Evolutionary conservation across 2,797 vertebrate genomes (phyloP), one percentile per base, ranked within the genome.

Genomic region (Syndactyla subalaris): DNA sequence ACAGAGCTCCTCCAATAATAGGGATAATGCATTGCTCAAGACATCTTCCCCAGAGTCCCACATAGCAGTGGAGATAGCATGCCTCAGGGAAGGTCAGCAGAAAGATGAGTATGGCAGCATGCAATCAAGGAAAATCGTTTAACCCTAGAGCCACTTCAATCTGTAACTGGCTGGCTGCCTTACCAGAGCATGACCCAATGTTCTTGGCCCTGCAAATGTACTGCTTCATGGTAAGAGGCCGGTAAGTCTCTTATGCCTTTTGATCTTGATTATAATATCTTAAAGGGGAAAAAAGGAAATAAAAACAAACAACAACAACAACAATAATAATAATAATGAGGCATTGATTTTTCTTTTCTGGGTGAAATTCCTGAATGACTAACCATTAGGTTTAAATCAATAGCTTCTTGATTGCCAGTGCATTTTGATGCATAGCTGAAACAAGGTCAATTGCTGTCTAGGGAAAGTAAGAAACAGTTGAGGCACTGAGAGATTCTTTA

Each of bases 371-470:
- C 65, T 27, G 45, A 43, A 45, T 30, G 70, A 65, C 61, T 49
- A 51, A 15, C 66, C 71, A 85, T 52, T 80, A 59, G 32, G 66
- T 63, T 95, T 77, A 87, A 76, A 94, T 84, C 88, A 85, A 79
- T 88, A 70, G 78, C 74, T 77, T 71, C 92, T 92, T 87, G 88
- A 91, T 86, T 87, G 70, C 55, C 65, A 86, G 57, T 18, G 59
- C 21, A 75, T 80, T 89, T 68, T 94, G 93, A 89, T 91, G 70
- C 66, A 52, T 62, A 59, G 38, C 59, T 80, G 68, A 92, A 79
- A 72, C 41, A 54, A 86, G 85, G 73, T 94, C 66, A 55, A 68
- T 73, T 74, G 66, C 59, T 84, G 74, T 71, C 43, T 30, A 66
- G 66, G 79, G 85, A 83, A 58, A 55, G 29, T 30, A 67, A 84